A percentile compares a stretch with the other conserved stretches of the same genome.
phyloP scores from a whole-genome alignment of 2,797 vertebrate species.

The Hydrophis major region DNA sequence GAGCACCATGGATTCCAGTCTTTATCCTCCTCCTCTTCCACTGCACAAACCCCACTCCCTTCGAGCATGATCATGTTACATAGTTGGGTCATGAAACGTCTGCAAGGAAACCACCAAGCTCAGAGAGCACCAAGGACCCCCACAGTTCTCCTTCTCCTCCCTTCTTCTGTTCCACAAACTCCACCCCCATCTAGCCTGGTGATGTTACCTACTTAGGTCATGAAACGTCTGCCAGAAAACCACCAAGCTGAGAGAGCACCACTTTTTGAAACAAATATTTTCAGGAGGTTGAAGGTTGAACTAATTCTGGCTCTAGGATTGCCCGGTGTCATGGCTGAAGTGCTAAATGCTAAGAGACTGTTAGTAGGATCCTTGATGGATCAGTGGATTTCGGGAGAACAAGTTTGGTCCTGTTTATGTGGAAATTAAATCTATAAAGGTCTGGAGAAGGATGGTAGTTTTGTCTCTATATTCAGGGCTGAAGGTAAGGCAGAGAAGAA shows the following conservation, averaged over 20 bases:
- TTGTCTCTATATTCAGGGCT: not conserved
- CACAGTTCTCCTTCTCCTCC: too few species aligned
- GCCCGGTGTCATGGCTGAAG: not conserved
- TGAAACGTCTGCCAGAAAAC: not conserved
- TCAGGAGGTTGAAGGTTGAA: not conserved
- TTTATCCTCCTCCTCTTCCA: too few species aligned
- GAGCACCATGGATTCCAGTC: too few species aligned
- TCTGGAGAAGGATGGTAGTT: not conserved
- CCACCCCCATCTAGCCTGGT: too few species aligned
- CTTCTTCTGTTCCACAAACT: too few species aligned
- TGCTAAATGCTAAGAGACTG: too few species aligned
- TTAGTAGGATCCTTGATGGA: not conserved
- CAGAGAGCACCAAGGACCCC: not conserved
- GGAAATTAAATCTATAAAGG: fast-evolving
- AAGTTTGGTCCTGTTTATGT: not conserved
- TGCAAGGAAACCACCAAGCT: not conserved
- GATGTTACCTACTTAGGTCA: not conserved
- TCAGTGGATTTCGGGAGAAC: not conserved
- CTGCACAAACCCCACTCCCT: too few species aligned
- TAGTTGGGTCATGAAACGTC: too few species aligned
- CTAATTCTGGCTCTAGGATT: not conserved
- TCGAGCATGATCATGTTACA: too few species aligned
- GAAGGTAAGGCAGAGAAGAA: not conserved
- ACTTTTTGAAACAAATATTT: not conserved
- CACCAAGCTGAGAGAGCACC: too few species aligned